Evolutionary conservation across 1,140 invertebrate species (phyloP).

Genomic region (Drosophila tristis): DNA sequence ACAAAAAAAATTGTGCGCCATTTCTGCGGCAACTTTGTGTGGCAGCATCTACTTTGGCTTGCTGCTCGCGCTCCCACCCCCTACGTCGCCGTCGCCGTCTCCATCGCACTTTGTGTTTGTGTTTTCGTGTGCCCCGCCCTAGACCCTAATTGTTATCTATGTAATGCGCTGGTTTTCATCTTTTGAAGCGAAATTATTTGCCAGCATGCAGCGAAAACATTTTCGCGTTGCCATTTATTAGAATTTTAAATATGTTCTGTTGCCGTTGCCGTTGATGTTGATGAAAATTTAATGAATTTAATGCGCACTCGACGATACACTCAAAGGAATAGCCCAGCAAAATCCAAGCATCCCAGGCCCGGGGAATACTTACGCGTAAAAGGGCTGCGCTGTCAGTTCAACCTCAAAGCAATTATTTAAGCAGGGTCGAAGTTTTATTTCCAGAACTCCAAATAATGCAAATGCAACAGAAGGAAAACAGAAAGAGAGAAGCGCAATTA

Average conservation of each 20-base stretch:
- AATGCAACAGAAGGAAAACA: too few species aligned
- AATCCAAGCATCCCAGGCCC: not conserved
- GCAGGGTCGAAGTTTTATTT: too few species aligned
- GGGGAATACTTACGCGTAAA: not conserved
- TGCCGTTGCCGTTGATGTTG: constrained; percentile 48
- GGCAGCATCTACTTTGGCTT: constrained; percentile 27
- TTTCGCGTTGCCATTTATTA: constrained; percentile 61
- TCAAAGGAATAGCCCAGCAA: constrained; percentile 1
- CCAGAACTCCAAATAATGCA: too few species aligned
- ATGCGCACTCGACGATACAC: constrained; percentile 31
- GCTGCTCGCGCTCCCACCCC: not conserved
- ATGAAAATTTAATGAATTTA: constrained; percentile 82
- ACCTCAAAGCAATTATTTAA: too few species aligned
- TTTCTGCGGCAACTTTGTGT: constrained; percentile 43
- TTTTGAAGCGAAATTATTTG: constrained; percentile 39
- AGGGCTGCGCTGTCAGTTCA: constrained; percentile 23
- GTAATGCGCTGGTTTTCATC: constrained; percentile 54
- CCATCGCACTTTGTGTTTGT: constrained; percentile 7
- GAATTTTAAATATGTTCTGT: constrained; percentile 73
- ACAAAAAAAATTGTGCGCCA: constrained; percentile 7
- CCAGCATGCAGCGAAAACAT: constrained; percentile 60
- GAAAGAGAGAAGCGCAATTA: constrained; percentile 2
- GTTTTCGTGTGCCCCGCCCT: constrained; percentile 11
- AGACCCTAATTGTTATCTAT: constrained; percentile 76
- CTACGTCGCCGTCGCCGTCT: not conserved